These are phyloP conservation scores for Hoplodrina blanda DNA, from an alignment of 2,888 invertebrate genomes.

Conservation along the genomic window DNA sequence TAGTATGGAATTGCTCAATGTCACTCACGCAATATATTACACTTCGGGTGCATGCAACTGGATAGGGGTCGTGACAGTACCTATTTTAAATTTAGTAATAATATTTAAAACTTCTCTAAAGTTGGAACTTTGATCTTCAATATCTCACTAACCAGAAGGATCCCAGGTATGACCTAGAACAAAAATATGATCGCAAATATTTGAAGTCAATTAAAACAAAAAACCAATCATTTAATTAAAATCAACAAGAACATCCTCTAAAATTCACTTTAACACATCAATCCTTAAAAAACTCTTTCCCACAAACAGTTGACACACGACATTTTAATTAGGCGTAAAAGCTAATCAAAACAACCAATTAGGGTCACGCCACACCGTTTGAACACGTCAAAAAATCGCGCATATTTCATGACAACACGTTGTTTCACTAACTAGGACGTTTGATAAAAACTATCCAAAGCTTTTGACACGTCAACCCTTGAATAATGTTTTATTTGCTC, in stretches of 20 bases:
- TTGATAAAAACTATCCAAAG: constrained; percentile 58
- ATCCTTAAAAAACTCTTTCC: constrained; percentile 23
- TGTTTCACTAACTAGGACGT: constrained; percentile 51
- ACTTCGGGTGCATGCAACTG: no score
- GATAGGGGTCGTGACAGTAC: no score
- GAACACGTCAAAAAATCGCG: constrained; percentile 52
- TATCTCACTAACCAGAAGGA: no score
- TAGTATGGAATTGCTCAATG: no score
- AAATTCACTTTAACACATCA: constrained; percentile 20
- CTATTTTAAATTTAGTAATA: no score
- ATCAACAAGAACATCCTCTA: neutral
- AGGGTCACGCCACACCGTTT: constrained; percentile 50
- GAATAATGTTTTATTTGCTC: constrained; percentile 54
- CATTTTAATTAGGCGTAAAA: constrained; percentile 52
- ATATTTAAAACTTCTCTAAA: no score
- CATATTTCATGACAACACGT: constrained; percentile 52
- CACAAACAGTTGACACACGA: constrained; percentile 33
- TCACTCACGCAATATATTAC: no score
- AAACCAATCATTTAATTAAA: neutral
- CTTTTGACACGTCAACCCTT: constrained; percentile 62
- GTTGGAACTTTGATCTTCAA: no score
- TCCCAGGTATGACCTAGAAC: no score
- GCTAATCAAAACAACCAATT: constrained; percentile 55
- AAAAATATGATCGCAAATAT: no score
- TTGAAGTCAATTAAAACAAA: neutral